A percentile compares a stretch with the other conserved stretches of the same genome.
Evolutionary conservation across 2,797 vertebrate species (phyloP).

Genomic region (Trematocara caparti): DNA sequence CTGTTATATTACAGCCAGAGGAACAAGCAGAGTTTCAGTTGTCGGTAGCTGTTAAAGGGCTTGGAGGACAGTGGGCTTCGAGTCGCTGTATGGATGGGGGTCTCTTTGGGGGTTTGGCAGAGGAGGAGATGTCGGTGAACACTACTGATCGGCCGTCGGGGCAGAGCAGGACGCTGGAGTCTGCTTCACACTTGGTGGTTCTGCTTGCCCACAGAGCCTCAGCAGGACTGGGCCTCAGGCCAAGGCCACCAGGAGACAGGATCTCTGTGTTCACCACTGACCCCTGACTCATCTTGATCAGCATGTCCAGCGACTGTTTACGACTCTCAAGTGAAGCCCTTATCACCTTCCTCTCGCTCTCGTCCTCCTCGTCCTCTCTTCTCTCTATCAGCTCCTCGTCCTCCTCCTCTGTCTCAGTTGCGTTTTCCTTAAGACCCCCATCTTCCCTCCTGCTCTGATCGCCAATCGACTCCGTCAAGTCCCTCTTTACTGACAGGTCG

Average conservation of each 20-base stretch:
- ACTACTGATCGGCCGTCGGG: constrained; percentile 75
- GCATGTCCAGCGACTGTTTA: constrained; percentile 82
- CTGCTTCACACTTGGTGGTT: constrained; percentile 95
- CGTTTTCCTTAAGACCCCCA: constrained; percentile 13
- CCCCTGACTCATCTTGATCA: constrained; percentile 84
- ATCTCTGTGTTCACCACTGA: constrained; percentile 76
- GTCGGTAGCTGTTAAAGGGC: constrained; percentile 58
- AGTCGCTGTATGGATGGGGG: constrained; percentile 76
- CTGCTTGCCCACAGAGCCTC: constrained; percentile 82
- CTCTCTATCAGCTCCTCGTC: constrained; percentile 51
- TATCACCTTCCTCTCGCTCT: constrained; percentile 54
- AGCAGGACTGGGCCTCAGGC: constrained; percentile 67
- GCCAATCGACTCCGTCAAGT: constrained; percentile 1
- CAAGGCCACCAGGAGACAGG: constrained; percentile 62
- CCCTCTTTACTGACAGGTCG: constrained; percentile 89
- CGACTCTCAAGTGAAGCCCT: constrained; percentile 73
- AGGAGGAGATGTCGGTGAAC: constrained; percentile 59
- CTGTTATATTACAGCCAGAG: neutral
- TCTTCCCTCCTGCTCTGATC: constrained; percentile 1
- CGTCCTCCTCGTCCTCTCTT: constrained; percentile 58
- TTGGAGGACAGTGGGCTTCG: constrained; percentile 63
- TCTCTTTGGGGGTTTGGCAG: constrained; percentile 66
- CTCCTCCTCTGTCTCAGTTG: constrained; percentile 70
- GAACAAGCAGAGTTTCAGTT: constrained; percentile 19
- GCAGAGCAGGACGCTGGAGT: constrained; percentile 91